Base-by-base conservation (phyloP, 2,113 vertebrate genomes). In the Rhynchopsitta pachyrhyncha region DNA sequence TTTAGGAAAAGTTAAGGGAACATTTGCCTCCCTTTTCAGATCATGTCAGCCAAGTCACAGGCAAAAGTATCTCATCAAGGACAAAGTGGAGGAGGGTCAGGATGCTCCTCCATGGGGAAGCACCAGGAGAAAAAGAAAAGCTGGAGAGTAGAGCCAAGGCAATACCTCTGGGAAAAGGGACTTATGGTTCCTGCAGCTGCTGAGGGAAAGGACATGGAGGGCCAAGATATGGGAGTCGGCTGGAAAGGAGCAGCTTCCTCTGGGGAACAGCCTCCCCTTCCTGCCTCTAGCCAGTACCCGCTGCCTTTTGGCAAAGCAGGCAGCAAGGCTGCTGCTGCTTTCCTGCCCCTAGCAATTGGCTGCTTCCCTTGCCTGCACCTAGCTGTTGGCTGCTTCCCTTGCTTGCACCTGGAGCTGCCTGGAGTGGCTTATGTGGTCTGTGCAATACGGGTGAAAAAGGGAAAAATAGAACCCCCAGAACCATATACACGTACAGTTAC, bases 351-450 rank as follows among this genome's bases (percentile, higher is more conserved):
- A 28, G 22, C 28, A 59, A 11, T 20, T 9, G 2, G 5, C 22
- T 77, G 13, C 39, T 73, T 66, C 60, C 8, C n/a, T 69, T n/a
- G 8, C 10, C 16, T 13, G 19, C 1, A 1, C n/a, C 3, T 68
- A 28, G 22, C 28, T 49, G 11, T 17, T 9, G 2, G 5, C 22
- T 77, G 13, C 39, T 73, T 66, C 60, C 8, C n/a, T 69, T n/a
- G 10, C 10, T 13, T 13, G 23, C 1, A 1, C 49, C 49, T 44
- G 4, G 49, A 70, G n/a, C 33, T 74, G 33, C 18, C 41, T 80
- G 60, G 16, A 0, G 0, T 18, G 12, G 37, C 17, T 68, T 0
- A 0, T 46, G 9, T 9, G 17, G n/a, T n/a, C 28, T 81, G 31
- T 70, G 41, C 24, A 24, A 46, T 8, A 20, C 13, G 27, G 50